Conservation (phyloP, 35 echinoderm and acorn worm species). For the Apostichopus japonicus region DNA sequence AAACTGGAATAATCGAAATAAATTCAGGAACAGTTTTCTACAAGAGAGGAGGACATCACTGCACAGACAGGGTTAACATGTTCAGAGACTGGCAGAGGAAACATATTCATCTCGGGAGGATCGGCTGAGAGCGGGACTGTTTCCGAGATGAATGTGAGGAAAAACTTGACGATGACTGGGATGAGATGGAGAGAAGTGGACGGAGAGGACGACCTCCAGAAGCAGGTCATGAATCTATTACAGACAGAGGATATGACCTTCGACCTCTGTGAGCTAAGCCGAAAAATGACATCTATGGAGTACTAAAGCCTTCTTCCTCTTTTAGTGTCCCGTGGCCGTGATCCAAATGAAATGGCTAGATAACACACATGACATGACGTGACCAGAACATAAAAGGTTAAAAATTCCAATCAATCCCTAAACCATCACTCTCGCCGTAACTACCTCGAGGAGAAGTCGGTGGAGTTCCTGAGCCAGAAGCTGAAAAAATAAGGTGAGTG, state of each 20-base stretch:
- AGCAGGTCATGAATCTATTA: neutral
- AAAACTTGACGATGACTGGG: neutral
- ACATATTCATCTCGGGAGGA: neutral
- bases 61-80: too few species aligned
- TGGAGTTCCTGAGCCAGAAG: constrained; percentile 88
- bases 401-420: constrained; percentile 57
- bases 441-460: constrained; percentile 92
- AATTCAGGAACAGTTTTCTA: too few species aligned
- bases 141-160: neutral
- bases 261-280: neutral
- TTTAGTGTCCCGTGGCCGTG: neutral
- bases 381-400: constrained; percentile 50
- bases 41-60: too few species aligned
- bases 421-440: constrained; percentile 79
- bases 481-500: constrained; percentile 49
- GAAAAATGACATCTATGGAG: neutral
- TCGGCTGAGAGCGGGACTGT: neutral
- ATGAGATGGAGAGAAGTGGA: neutral
- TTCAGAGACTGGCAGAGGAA: too few species aligned
- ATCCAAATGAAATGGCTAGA: constrained; percentile 13
- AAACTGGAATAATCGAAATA: too few species aligned
- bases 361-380: constrained; percentile 28
- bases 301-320: neutral
- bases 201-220: neutral
- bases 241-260: neutral